These are phyloP conservation scores for Amiota minor DNA, from an alignment of 2,888 invertebrate genomes.

Conservation along the genomic window DNA sequence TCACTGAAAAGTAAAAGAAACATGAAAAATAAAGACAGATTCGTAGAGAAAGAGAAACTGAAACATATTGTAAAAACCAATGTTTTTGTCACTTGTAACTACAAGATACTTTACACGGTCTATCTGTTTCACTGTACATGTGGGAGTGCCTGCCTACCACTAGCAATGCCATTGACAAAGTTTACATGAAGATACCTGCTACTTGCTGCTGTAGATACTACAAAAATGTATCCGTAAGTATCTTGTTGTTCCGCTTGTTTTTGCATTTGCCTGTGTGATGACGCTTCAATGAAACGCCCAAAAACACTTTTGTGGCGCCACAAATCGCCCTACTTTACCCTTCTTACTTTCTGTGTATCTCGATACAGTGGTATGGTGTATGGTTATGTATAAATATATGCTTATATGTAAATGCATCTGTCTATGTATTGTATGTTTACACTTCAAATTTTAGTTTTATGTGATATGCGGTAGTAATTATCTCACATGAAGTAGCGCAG, in stretches of 20 bases:
- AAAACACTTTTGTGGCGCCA: constrained; percentile 52
- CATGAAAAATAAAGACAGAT: too few species aligned
- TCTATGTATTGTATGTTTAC: constrained; percentile 48
- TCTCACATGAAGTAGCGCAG: constrained; percentile 7
- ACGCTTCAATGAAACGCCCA: constrained; percentile 52
- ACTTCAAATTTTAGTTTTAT: constrained; percentile 52
- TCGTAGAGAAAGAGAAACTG: too few species aligned
- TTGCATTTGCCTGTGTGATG: constrained; percentile 26
- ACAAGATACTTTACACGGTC: constrained; percentile 50
- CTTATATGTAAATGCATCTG: background rate
- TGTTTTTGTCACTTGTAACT: constrained; percentile 59
- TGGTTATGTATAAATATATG: too few species aligned
- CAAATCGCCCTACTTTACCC: background rate
- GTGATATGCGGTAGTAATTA: constrained; percentile 49
- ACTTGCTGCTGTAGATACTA: constrained; percentile 41
- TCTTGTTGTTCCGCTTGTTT: constrained; percentile 19
- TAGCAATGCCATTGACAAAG: too few species aligned
- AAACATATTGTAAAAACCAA: constrained; percentile 12
- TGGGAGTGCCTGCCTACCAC: background rate
- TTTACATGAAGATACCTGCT: too few species aligned
- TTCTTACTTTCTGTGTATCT: background rate
- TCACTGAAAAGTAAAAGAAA: too few species aligned
- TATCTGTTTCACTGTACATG: constrained; percentile 14
- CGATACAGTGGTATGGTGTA: background rate
- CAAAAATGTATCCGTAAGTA: constrained; percentile 56